phyloP scores from a whole-genome alignment of 2,888 invertebrate species.

The Mythimna loreyi region DNA sequence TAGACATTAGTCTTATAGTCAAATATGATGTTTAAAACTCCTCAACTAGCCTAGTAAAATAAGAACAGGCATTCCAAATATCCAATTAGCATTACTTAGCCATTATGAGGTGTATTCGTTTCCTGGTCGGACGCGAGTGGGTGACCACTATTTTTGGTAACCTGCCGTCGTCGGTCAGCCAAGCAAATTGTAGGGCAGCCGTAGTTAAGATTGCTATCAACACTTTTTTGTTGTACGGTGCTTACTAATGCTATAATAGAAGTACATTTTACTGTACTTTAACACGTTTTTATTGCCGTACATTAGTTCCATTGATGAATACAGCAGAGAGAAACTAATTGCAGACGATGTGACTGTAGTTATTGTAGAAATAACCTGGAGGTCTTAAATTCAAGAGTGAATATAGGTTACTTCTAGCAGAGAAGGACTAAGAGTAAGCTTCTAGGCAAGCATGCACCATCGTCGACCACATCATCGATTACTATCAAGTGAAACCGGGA shows the following conservation, averaged over 20 bases:
- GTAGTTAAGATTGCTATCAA: slow-evolving; percentile 62
- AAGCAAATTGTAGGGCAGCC: slow-evolving; percentile 70
- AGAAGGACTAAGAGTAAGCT: no score
- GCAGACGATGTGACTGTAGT: neutral
- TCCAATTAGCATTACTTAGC: slow-evolving; percentile 68
- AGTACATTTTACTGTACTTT: slow-evolving; percentile 32
- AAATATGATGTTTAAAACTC: neutral
- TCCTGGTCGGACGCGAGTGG: slow-evolving; percentile 79
- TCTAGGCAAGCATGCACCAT: no score
- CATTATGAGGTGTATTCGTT: slow-evolving; percentile 64
- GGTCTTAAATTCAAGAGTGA: no score
- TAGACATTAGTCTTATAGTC: neutral
- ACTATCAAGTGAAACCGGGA: no score
- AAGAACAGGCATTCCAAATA: slow-evolving; percentile 49
- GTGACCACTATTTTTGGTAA: slow-evolving; percentile 81
- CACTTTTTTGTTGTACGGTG: slow-evolving; percentile 43
- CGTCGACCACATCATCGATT: no score
- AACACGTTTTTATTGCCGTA: slow-evolving; percentile 6
- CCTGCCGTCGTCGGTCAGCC: slow-evolving; percentile 75
- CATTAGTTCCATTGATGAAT: slow-evolving; percentile 12
- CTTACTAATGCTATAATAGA: slow-evolving; percentile 49
- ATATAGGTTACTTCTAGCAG: no score
- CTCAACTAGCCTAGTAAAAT: slow-evolving; percentile 4
- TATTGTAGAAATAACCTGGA: neutral
- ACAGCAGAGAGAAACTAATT: neutral